Conservation (phyloP, 2,797 vertebrate species). For the Coilia nasus region DNA sequence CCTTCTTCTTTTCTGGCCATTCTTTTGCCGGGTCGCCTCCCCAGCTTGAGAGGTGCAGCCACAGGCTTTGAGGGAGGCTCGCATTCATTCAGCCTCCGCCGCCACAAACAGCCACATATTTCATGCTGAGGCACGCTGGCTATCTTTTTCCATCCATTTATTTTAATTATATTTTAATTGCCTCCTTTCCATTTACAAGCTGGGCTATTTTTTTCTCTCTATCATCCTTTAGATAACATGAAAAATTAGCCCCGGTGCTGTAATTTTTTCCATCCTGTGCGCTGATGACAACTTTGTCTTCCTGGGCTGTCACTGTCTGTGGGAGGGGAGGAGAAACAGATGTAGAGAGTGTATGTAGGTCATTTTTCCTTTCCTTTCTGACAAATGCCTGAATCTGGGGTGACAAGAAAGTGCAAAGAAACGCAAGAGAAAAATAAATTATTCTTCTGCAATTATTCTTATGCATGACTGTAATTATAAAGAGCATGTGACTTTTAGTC, state of each 20-base stretch:
- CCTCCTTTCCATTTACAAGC: constrained; percentile 64
- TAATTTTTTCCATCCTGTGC: constrained; percentile 71
- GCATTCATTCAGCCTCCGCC: constrained; percentile 66
- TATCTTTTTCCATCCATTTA: constrained; percentile 68
- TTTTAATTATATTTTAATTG: constrained; percentile 76
- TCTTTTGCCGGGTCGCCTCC: constrained; percentile 69
- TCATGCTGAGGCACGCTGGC: constrained; percentile 70
- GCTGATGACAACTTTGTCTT: constrained; percentile 70
- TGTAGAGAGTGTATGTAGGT: constrained; percentile 68
- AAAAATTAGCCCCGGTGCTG: constrained; percentile 66
- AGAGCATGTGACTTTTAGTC: constrained; percentile 3
- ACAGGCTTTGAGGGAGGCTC: constrained; percentile 72
- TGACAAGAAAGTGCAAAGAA: constrained; percentile 52
- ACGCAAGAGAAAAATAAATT: constrained; percentile 14
- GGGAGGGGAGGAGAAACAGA: constrained; percentile 74
- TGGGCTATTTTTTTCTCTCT: constrained; percentile 74
- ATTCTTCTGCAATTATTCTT: background rate
- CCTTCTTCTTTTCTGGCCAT: constrained; percentile 43
- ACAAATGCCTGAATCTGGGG: constrained; percentile 53
- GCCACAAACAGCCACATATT: constrained; percentile 64
- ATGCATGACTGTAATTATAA: constrained; percentile 14
- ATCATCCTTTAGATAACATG: constrained; percentile 64
- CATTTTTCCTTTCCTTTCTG: constrained; percentile 64
- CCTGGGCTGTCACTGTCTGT: constrained; percentile 52
- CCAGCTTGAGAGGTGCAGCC: constrained; percentile 73